Conservation (phyloP, 2,113 vertebrate genomes). For the Oreotrochilus melanogaster region DNA sequence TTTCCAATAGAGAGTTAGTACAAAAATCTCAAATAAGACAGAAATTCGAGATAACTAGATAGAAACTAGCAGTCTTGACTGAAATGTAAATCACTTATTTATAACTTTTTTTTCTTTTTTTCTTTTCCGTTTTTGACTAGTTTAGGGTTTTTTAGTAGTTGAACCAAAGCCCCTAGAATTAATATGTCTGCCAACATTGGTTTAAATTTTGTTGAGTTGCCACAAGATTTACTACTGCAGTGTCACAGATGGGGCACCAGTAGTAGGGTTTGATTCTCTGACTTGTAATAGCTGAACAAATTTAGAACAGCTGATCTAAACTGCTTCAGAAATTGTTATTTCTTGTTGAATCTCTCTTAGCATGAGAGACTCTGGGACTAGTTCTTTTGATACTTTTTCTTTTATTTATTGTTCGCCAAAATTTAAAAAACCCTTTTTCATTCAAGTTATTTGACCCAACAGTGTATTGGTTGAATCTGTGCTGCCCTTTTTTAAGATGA, state of each 20-base stretch:
- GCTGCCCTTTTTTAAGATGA: neutral
- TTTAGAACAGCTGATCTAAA: neutral
- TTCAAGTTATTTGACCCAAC: neutral
- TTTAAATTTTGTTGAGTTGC: neutral
- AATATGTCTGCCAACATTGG: neutral
- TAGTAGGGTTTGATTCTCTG: neutral
- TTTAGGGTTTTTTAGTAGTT: neutral
- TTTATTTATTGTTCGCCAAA: neutral
- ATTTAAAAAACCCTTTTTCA: neutral
- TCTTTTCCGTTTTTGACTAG: neutral
- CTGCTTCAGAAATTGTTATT: neutral
- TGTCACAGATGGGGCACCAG: accelerated
- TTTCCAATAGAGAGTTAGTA: neutral
- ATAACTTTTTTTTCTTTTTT: neutral
- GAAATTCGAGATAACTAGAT: neutral
- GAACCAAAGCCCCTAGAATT: neutral
- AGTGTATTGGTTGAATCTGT: neutral
- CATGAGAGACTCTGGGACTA: neutral
- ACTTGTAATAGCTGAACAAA: neutral
- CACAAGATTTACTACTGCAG: neutral
- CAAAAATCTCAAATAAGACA: neutral
- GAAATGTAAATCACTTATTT: neutral
- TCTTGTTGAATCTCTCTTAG: neutral
- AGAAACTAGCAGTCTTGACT: neutral
- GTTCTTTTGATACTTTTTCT: neutral